Evolutionary conservation across 2,797 vertebrate genomes (phyloP).

Genomic region (Erpetoichthys calabaricus): DNA sequence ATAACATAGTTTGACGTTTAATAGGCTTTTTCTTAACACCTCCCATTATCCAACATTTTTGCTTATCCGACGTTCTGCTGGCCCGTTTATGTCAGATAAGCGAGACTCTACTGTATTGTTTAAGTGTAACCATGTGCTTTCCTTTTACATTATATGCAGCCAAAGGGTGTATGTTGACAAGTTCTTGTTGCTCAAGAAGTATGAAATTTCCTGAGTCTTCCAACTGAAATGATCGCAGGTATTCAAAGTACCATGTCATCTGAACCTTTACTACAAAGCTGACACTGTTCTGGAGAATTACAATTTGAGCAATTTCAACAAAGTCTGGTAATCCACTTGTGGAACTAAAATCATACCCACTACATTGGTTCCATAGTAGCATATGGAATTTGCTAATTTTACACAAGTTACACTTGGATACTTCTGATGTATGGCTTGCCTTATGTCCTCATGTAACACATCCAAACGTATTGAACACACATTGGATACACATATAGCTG

Average conservation of each 20-base stretch:
- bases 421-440: constrained; percentile 2
- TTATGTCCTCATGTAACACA: constrained; percentile 10
- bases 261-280: constrained; percentile 16
- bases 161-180: constrained; percentile 10
- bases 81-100: too few relatives aligned
- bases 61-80: too few relatives aligned
- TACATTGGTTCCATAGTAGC: constrained; percentile 11
- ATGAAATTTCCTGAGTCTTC: constrained; percentile 12
- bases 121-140: constrained; percentile 12
- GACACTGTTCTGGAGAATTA: constrained; percentile 1
- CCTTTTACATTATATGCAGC: constrained; percentile 12
- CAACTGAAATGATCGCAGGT: constrained; percentile 11
- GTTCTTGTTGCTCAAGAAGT: constrained; percentile 10
- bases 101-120: too few relatives aligned
- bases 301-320: constrained; percentile 12
- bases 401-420: constrained; percentile 10
- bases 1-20: too few relatives aligned
- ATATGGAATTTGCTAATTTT: constrained; percentile 12
- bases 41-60: too few relatives aligned
- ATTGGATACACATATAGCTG: constrained; percentile 5
- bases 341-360: constrained; percentile 19
- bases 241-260: constrained; percentile 15
- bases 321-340: constrained; percentile 12
- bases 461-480: constrained; percentile 5
- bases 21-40: too few relatives aligned